Percentiles rank a stretch among this genome's conserved stretches.
These are phyloP conservation scores for Macaca fascicularis DNA, from an alignment of 2,113 vertebrate genomes.

Conservation along the genomic window DNA sequence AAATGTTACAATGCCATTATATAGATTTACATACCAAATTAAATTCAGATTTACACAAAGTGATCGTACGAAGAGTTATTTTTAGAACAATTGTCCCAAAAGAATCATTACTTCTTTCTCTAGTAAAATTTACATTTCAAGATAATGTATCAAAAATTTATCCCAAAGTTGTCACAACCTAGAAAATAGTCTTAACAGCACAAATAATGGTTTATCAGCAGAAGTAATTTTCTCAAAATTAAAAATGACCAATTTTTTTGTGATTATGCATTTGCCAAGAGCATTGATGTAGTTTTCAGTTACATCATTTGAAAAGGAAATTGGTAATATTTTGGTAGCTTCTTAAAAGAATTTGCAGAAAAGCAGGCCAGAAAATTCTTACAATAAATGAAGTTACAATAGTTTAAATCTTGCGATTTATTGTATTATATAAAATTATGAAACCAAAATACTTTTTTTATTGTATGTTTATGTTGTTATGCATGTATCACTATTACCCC, in stretches of 20 bases:
- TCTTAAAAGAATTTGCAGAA: neutral
- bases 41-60: neutral
- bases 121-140: neutral
- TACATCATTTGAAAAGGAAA: slow-evolving; percentile 5
- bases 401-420: neutral
- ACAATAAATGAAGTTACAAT: neutral
- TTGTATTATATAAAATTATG: neutral
- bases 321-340: neutral
- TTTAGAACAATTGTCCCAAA: neutral
- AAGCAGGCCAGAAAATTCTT: neutral
- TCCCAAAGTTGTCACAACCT: neutral
- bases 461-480: neutral
- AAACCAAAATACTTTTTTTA: neutral
- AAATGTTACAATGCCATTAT: neutral
- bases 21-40: slow-evolving; percentile 13
- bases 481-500: neutral
- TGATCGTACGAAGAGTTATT: neutral
- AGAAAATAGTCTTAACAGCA: neutral
- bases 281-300: neutral
- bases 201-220: neutral
- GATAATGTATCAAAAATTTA: neutral
- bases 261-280: neutral
- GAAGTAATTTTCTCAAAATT: neutral
- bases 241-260: neutral
- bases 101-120: neutral